Percentiles rank a stretch among this genome's conserved stretches.
Evolutionary conservation across 1,140 invertebrate genomes (phyloP).

Genomic region (Oppia nitens): DNA sequence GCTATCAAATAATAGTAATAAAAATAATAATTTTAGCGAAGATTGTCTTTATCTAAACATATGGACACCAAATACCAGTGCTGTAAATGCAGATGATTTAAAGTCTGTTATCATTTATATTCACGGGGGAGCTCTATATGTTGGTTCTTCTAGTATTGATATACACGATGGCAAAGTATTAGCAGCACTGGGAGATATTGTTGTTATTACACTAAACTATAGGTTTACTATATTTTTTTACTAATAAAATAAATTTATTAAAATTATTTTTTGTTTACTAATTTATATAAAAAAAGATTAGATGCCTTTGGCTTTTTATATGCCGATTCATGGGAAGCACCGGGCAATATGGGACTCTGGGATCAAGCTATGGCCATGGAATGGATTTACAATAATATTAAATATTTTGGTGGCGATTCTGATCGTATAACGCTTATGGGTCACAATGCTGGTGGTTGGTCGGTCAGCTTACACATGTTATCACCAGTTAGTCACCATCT

Average conservation of each 20-base stretch:
- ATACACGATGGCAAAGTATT: background rate
- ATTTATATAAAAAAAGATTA: background rate
- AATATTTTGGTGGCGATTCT: constrained; percentile 20
- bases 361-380: constrained; percentile 18
- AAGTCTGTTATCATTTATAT: no score
- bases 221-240: background rate
- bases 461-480: constrained; percentile 27
- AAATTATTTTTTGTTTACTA: background rate
- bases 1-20: no score
- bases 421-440: constrained; percentile 36
- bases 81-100: no score
- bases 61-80: no score
- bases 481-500: constrained; percentile 21
- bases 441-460: constrained; percentile 29
- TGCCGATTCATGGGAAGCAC: background rate
- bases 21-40: no score
- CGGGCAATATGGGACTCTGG: constrained; percentile 19
- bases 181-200: background rate
- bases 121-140: background rate
- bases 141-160: background rate
- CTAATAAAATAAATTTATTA: no score
- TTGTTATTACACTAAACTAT: background rate
- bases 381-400: constrained; percentile 20
- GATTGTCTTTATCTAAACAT: no score
- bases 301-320: constrained; percentile 10